Evolutionary conservation across 2,888 invertebrate species (phyloP).

Genomic region (Pollenia labialis): DNA sequence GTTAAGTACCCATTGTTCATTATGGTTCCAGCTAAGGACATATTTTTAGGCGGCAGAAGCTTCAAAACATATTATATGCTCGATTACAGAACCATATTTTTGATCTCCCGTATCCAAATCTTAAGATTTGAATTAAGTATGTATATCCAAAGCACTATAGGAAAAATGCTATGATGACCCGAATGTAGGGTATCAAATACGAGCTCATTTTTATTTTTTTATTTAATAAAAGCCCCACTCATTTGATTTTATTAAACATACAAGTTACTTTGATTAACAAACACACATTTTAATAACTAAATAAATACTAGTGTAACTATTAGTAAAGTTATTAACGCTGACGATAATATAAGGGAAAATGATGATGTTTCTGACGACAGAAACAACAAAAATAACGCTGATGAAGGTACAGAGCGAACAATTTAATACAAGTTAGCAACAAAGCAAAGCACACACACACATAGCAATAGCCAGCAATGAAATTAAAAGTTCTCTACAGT

Average conservation of each 20-base stretch:
- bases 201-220: not conserved
- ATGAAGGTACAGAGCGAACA: constrained; percentile 46
- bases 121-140: too few species aligned
- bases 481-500: constrained; percentile 14
- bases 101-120: too few species aligned
- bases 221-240: not conserved
- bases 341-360: constrained; percentile 30
- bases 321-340: constrained; percentile 9
- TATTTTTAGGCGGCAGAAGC: too few species aligned
- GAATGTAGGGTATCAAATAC: not conserved
- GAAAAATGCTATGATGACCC: not conserved
- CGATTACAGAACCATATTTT: too few species aligned
- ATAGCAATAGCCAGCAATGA: constrained; percentile 11
- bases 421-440: constrained; percentile 42
- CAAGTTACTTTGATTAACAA: constrained; percentile 13
- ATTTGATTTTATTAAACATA: constrained; percentile 28
- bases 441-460: not conserved
- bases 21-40: too few species aligned
- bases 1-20: too few species aligned
- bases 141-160: too few species aligned
- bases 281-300: not conserved
- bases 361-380: constrained; percentile 49
- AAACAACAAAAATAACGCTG: constrained; percentile 41
- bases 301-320: not conserved
- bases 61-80: too few species aligned